Evolutionary conservation across 2,113 vertebrate genomes (phyloP).

Genomic region (Bombycilla garrulus): DNA sequence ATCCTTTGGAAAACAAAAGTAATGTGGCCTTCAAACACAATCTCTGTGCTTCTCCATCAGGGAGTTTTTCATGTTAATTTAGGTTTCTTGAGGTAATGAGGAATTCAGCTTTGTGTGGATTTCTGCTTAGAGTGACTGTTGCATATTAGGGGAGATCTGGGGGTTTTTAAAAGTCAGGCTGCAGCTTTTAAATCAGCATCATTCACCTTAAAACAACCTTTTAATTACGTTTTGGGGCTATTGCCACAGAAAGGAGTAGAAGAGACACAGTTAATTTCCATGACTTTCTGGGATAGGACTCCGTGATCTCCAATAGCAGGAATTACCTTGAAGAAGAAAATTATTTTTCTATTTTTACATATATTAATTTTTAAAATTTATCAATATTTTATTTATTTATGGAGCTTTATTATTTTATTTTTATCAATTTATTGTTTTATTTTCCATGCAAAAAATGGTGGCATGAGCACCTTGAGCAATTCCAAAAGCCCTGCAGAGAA

Average conservation of each 20-base stretch:
- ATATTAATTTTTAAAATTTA: not conserved
- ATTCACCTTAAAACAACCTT: not conserved
- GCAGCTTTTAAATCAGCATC: not conserved
- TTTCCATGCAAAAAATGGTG: not conserved
- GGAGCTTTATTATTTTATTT: not conserved
- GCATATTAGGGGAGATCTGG: not conserved
- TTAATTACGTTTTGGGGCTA: not conserved
- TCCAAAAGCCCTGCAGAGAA: not conserved
- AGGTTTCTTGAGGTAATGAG: constrained; percentile 29
- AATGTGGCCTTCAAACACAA: constrained; percentile 50
- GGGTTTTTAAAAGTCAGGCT: not conserved
- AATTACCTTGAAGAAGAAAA: not conserved
- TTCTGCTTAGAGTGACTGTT: not conserved
- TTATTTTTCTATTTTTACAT: not conserved
- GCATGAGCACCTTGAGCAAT: not conserved
- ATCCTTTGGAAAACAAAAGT: constrained; percentile 44
- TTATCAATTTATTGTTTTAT: not conserved
- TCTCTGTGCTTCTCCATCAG: constrained; percentile 28
- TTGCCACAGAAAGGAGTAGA: not conserved
- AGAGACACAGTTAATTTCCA: not conserved
- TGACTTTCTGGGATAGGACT: not conserved
- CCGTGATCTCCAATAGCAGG: not conserved
- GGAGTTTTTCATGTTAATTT: constrained; percentile 34
- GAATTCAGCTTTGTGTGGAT: constrained; percentile 28
- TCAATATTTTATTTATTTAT: not conserved